Evolutionary conservation across 1,140 invertebrate genomes (phyloP).

Genomic region (Dysdera silvatica): DNA sequence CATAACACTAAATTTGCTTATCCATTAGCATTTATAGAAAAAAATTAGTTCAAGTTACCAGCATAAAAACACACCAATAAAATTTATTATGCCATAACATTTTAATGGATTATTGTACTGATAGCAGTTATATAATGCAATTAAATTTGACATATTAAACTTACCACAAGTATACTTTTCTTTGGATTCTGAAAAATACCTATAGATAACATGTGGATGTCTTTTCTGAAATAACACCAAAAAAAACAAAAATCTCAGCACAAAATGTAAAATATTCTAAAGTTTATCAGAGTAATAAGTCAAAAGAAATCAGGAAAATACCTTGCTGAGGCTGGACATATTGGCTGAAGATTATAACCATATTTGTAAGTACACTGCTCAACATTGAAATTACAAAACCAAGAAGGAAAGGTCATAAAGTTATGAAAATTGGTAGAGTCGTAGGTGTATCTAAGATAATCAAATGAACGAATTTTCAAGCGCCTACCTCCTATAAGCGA

Average conservation of each 20-base stretch:
- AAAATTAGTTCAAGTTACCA: background rate
- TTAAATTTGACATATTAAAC: conserved; percentile 38
- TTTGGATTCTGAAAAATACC: conserved; percentile 64
- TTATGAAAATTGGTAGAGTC: no score
- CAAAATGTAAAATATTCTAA: no score
- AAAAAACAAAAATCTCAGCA: background rate
- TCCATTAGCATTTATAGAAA: background rate
- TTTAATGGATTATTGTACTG: conserved; percentile 20
- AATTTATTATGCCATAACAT: background rate
- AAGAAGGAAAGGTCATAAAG: no score
- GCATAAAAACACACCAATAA: conserved; percentile 28
- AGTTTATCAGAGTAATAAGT: no score
- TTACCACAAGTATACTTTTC: conserved; percentile 71
- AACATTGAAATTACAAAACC: no score
- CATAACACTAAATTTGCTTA: conserved; percentile 12
- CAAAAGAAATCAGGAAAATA: no score
- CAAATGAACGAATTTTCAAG: no score
- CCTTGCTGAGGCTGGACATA: no score
- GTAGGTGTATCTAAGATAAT: no score
- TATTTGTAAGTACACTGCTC: no score
- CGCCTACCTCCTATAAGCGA: no score
- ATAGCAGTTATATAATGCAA: conserved; percentile 31
- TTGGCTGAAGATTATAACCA: no score
- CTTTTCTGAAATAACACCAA: conserved; percentile 58
- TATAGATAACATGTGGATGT: conserved; percentile 93